Base-by-base conservation (phyloP, 2,797 vertebrate genomes). In the Schizothorax lantsangensis region DNA sequence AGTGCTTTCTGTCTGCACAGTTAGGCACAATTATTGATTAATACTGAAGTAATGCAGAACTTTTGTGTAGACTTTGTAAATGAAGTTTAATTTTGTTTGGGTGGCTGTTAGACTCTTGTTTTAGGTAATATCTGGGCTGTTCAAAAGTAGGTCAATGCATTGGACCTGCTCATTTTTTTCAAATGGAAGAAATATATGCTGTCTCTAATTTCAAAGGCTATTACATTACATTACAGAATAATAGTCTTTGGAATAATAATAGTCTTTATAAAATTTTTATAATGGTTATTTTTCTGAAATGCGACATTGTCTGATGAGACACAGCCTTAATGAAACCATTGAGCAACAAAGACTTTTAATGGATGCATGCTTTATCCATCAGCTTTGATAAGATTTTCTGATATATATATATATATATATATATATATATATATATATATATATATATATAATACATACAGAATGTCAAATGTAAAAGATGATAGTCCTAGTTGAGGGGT, bases 101-200 rank as follows among this genome's bases (percentile, higher is more conserved):
- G 17, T 33, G 47, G 8, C n/a, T 75, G 45, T 74, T 19, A 74
- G n/a, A 17, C 15, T 49, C 7, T 49, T 49, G 4, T 49, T 74
- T 49, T 49, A 49, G 45, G 14, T 74, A 1, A 30, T 26, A 17
- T 75, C 15, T 73, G 23, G 71, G 6, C 43, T 45, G 45, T 14
- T 75, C 72, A 75, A 75, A 75, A 75, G 72, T 75, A 49, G 72
- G 45, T 74, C 45, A 49, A 1, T 49, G 15, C 26, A 49, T 75
- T 47, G 45, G 43, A 30, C 72, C 14, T 49, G 14, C 43, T 47
- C n/a, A 74, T 30, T 26, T 30, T 30, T 74, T 49, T 19, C 0
- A 47, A 47, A n/a, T 74, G 43, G 45, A 6, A 45, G 12, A 26
- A 47, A 26, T 73, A 0, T 45, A 47, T 26, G 23, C 11, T 3